Conservation (phyloP, 2,888 invertebrate species). For the Drosophila paramelanica region DNA sequence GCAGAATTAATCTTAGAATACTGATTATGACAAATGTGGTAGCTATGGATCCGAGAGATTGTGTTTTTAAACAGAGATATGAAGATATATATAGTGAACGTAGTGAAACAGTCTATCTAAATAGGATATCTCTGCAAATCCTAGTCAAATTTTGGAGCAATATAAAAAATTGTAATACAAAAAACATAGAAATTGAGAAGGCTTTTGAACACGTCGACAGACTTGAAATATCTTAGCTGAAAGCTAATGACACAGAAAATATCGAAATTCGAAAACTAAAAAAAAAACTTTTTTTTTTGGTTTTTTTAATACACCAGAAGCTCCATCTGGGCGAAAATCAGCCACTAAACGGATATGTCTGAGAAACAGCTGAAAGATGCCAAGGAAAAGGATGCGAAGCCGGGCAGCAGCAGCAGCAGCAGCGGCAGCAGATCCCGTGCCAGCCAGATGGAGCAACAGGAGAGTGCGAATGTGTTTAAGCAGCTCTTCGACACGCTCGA, state of each 20-base stretch:
- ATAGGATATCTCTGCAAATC: no score
- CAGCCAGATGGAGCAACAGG: neutral
- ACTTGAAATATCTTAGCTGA: neutral
- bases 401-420: neutral
- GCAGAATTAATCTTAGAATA: no score
- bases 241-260: neutral
- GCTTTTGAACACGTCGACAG: neutral
- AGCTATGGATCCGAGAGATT: no score
- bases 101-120: no score
- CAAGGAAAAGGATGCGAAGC: neutral
- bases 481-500: conserved; percentile 49
- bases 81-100: no score
- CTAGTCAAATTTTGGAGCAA: no score
- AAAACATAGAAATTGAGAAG: neutral
- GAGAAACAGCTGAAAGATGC: conserved; percentile 1
- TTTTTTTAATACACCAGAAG: neutral
- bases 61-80: no score
- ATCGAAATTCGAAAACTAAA: conserved; percentile 14
- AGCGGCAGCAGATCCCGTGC: neutral
- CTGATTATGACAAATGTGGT: no score
- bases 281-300: neutral
- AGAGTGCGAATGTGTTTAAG: conserved; percentile 17
- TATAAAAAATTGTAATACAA: no score
- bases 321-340: neutral
- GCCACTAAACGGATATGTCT: conserved; percentile 3